Conservation (phyloP, 2,113 vertebrate species). For the Aptenodytes patagonicus region DNA sequence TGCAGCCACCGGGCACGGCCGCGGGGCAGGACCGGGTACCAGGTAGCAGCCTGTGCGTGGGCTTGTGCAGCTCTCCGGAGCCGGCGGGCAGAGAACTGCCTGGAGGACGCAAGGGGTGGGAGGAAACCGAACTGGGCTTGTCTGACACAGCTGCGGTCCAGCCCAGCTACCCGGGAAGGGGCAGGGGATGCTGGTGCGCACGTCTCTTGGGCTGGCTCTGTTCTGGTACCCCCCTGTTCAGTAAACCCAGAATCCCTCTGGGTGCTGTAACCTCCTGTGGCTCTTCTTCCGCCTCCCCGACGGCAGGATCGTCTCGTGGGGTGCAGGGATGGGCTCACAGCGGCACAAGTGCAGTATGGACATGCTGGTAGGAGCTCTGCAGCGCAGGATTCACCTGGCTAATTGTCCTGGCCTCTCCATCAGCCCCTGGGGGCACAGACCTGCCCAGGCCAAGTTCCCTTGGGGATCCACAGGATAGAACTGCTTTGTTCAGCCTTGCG, state of each 20-base stretch:
- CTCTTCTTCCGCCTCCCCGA: not conserved
- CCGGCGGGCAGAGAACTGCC: not conserved
- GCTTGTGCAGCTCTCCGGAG: not conserved
- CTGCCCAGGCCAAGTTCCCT: not conserved
- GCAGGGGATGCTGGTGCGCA: accelerated
- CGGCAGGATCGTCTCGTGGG: not conserved
- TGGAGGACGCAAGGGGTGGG: not conserved
- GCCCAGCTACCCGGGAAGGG: not conserved
- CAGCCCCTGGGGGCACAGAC: not conserved
- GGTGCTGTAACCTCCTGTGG: not conserved
- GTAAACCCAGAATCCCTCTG: not conserved
- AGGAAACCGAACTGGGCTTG: not conserved
- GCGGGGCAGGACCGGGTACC: accelerated
- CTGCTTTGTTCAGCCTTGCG: not conserved
- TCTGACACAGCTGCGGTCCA: not conserved
- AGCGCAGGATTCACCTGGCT: accelerated
- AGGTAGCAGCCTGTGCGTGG: not conserved
- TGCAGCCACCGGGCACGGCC: not conserved
- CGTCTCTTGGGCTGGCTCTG: accelerated
- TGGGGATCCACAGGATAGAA: not conserved
- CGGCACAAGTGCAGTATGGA: too few species aligned
- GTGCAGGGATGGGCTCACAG: not conserved
- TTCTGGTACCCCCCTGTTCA: too few species aligned
- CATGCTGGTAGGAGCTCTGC: not conserved
- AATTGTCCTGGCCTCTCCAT: not conserved